Evolutionary conservation across 1,140 invertebrate genomes (phyloP).

Genomic region (Euschistus heros): DNA sequence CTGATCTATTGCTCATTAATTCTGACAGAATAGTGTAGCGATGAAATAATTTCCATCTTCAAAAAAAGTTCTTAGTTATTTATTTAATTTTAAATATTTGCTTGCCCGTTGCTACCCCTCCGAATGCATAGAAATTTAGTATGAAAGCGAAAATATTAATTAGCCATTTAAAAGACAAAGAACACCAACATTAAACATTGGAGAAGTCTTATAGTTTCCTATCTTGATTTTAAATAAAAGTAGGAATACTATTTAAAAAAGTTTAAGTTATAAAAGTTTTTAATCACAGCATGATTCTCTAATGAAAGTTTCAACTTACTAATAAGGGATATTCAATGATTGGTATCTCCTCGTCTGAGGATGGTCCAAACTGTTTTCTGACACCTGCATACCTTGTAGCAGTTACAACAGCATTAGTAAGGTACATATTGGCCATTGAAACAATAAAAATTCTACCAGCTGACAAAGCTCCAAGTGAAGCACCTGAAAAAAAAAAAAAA

Average conservation of each 20-base stretch:
- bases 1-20: no score
- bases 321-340: constrained; percentile 87
- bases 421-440: constrained; percentile 55
- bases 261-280: not conserved
- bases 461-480: constrained; percentile 75
- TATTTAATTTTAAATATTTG: no score
- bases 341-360: constrained; percentile 56
- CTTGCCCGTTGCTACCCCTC: no score
- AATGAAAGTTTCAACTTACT: constrained; percentile 37
- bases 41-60: no score
- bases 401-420: constrained; percentile 65
- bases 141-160: no score
- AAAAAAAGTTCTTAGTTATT: no score
- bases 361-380: constrained; percentile 69
- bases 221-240: not conserved
- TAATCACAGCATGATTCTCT: not conserved
- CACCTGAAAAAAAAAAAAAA: constrained; percentile 38
- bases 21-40: no score
- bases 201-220: no score
- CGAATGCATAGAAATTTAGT: no score
- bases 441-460: constrained; percentile 60
- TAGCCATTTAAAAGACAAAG: no score
- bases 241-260: not conserved
- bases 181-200: no score
- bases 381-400: constrained; percentile 83